Evolutionary conservation across 64 coral and sea anemone genomes (phyloP).

Genomic region (Exaiptasia diaphana): DNA sequence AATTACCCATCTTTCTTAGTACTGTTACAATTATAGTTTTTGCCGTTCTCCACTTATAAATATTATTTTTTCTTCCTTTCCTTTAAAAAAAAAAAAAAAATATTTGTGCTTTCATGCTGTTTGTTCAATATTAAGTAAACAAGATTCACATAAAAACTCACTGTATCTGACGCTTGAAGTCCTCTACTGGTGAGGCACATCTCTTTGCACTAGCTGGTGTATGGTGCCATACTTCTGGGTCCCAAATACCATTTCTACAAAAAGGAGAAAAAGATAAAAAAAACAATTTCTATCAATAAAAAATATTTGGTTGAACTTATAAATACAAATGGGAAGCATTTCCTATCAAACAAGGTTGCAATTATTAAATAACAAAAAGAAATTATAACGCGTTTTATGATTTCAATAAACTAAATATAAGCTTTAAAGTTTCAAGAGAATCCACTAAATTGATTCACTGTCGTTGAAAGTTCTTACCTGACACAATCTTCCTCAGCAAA

Average conservation of each 20-base stretch:
- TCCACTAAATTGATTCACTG: too few species aligned
- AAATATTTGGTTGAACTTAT: background rate
- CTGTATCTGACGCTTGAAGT: conserved; percentile 67
- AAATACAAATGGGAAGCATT: background rate
- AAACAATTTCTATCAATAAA: background rate
- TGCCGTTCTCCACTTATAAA: too few species aligned
- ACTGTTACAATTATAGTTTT: too few species aligned
- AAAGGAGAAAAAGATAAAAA: background rate
- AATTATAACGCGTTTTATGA: background rate
- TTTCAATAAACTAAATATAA: background rate
- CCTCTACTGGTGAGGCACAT: conserved; percentile 86
- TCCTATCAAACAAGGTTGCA: background rate
- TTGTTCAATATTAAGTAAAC: too few species aligned
- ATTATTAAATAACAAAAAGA: background rate
- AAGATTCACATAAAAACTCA: too few species aligned
- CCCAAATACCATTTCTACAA: conserved; percentile 88
- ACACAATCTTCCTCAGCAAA: conserved; percentile 54
- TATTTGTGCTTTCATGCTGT: too few species aligned
- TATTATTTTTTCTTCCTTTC: too few species aligned
- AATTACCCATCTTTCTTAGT: too few species aligned
- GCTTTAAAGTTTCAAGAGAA: too few species aligned
- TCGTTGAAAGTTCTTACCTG: conserved; percentile 25
- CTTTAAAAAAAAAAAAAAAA: too few species aligned
- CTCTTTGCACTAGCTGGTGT: conserved; percentile 75
- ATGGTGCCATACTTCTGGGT: conserved; percentile 96